phyloP scores from a whole-genome alignment of 2,888 invertebrate genomes.

The Ophraella communa region DNA sequence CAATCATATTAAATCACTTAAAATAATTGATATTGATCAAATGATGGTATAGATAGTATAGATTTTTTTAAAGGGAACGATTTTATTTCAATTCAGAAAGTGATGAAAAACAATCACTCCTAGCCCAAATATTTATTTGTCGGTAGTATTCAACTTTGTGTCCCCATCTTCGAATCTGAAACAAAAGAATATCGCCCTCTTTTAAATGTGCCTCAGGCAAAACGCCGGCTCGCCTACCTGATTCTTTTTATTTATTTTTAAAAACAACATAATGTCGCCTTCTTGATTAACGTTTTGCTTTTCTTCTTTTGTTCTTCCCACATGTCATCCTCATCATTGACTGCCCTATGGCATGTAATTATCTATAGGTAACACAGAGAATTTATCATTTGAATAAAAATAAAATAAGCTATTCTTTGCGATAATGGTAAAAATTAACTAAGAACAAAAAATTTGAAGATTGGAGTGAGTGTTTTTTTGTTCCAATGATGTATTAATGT shows the following conservation, averaged over 20 bases:
- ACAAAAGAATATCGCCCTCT: constrained; percentile 40
- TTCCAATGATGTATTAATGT: neutral
- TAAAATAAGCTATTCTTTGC: neutral
- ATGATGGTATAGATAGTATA: too few relatives aligned
- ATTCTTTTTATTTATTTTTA: constrained; percentile 33
- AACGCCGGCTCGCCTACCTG: constrained; percentile 43
- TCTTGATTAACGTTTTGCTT: constrained; percentile 34
- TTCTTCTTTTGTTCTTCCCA: constrained; percentile 36
- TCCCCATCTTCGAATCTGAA: constrained; percentile 32
- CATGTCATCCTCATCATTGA: constrained; percentile 29
- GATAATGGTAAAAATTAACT: neutral
- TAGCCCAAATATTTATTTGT: constrained; percentile 11
- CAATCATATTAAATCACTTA: too few relatives aligned
- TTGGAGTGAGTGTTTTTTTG: too few relatives aligned
- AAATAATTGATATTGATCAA: too few relatives aligned
- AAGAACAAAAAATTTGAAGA: neutral
- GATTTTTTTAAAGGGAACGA: too few relatives aligned
- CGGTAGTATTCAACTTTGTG: constrained; percentile 5
- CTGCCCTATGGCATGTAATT: constrained; percentile 15
- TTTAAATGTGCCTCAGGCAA: constrained; percentile 36
- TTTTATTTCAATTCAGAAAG: too few relatives aligned
- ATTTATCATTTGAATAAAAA: neutral
- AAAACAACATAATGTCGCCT: constrained; percentile 37
- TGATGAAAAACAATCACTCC: too few relatives aligned
- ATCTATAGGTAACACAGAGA: constrained; percentile 1